These are phyloP conservation scores for Dromius quadrimaculatus DNA, from an alignment of 2,888 invertebrate genomes.

Conservation along the genomic window DNA sequence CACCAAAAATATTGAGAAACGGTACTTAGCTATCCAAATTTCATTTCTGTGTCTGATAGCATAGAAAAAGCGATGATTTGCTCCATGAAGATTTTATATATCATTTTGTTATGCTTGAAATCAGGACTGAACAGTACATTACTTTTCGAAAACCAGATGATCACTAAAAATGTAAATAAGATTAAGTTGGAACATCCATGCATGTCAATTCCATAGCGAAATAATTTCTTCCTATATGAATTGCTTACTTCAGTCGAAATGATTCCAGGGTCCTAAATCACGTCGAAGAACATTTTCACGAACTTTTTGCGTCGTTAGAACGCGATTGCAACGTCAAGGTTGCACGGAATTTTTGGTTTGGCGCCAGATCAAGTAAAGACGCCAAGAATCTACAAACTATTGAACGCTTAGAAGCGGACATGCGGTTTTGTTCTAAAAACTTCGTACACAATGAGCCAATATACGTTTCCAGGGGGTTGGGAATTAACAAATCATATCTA, in stretches of 20 bases:
- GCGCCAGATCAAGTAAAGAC: neutral
- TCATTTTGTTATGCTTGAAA: neutral
- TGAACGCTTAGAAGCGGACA: neutral
- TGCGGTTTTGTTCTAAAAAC: too few species aligned
- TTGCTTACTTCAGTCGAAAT: slow-evolving; percentile 15
- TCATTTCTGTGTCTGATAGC: neutral
- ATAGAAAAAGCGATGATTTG: neutral
- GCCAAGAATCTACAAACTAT: slow-evolving; percentile 14
- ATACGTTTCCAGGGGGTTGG: too few species aligned
- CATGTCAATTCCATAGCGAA: slow-evolving; percentile 1
- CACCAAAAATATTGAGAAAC: too few species aligned
- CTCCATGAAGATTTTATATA: neutral
- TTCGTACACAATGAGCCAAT: too few species aligned
- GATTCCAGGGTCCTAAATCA: slow-evolving; percentile 27
- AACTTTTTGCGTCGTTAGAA: slow-evolving; percentile 3
- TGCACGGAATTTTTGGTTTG: neutral
- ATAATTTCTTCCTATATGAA: slow-evolving; percentile 21
- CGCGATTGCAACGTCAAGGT: slow-evolving; percentile 46
- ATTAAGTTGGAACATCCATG: neutral
- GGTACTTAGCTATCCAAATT: too few species aligned
- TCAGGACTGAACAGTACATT: slow-evolving; percentile 5
- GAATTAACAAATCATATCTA: too few species aligned
- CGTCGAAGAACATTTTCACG: slow-evolving; percentile 15
- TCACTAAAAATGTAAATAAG: slow-evolving; percentile 2
- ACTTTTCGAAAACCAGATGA: neutral